Evolutionary conservation across 2,888 invertebrate species (phyloP), one percentile per base, ranked within the genome.

Genomic region (Leptopilina drosophilae): DNA sequence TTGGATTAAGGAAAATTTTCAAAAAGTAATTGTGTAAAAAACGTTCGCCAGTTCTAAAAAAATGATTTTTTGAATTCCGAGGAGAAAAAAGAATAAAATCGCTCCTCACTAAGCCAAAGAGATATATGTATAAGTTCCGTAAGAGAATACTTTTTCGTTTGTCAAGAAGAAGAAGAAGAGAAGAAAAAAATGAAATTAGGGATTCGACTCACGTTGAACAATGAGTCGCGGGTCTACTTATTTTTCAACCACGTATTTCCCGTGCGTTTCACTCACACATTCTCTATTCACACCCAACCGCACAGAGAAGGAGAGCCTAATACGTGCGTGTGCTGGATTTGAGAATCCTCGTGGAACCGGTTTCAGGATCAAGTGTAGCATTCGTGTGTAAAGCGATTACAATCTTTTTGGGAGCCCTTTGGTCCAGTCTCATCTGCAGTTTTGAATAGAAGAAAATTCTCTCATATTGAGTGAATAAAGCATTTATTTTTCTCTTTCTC

Each of bases 261-360:
- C n/a, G 33, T 73, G 40, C 73, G 73, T 56, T 49, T 56, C 73
- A 73, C 73, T 8, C 73, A 73, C 56, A 73, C 73, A 73, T 73
- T 56, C 26, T 56, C 33, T 1, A 73, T 73, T 56, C 9, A 73
- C 73, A 73, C 56, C 73, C 73, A 69, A 69, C 67, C 53, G 15
- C 42, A 42, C 66, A 15, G 20, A 14, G 20, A 73, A 53, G 42
- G 42, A 8, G 12, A 14, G 33, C 56, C 73, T 73, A 73, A 73
- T 73, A 73, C 33, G 73, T 56, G 73, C 81, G 64, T 80, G 64
- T 80, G 83, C 83, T 83, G 80, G 82, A 83, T 82, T 83, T 81
- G 82, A 83, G 82, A 82, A 82, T 83, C 83, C 78, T 82, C 82
- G 78, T 80, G 80, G 64, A 83, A 83, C 83, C 83, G 83, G 83